These are phyloP conservation scores for Drosophila picticornis DNA, from an alignment of 2,888 invertebrate genomes.

Conservation along the genomic window DNA sequence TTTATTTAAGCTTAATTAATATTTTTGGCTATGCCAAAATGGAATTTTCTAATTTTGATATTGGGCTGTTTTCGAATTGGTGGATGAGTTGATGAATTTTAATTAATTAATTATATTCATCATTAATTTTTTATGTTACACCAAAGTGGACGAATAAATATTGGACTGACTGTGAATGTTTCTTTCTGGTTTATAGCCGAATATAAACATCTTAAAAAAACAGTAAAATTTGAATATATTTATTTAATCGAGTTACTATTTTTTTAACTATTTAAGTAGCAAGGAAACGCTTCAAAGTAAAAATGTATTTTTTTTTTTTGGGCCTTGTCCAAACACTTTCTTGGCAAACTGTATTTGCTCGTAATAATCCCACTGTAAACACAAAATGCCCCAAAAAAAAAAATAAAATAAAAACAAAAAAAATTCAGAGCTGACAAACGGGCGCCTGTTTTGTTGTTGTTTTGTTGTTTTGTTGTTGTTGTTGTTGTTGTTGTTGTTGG, in stretches of 20 bases:
- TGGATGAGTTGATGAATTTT: background rate
- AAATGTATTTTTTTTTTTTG: background rate
- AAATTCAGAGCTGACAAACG: slow-evolving; percentile 29
- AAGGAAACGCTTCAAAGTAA: background rate
- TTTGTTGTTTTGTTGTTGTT: slow-evolving; percentile 16
- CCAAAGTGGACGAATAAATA: background rate
- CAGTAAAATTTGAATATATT: background rate
- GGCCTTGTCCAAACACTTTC: background rate
- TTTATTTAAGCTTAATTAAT: background rate
- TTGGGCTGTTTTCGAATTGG: background rate
- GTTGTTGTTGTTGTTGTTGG: slow-evolving; percentile 20
- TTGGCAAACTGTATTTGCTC: background rate
- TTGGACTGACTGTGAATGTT: background rate
- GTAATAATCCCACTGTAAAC: background rate
- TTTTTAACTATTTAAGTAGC: background rate
- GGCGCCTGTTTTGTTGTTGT: slow-evolving; percentile 34
- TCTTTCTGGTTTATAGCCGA: background rate
- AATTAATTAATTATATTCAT: no score
- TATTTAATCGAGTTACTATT: background rate
- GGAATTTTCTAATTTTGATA: background rate
- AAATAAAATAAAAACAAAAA: background rate
- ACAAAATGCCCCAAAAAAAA: background rate
- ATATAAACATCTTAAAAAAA: background rate
- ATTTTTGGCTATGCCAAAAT: background rate
- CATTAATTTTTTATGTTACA: no score